phyloP scores from a whole-genome alignment of 2,888 invertebrate species.

The Oligia fasciuncula region DNA sequence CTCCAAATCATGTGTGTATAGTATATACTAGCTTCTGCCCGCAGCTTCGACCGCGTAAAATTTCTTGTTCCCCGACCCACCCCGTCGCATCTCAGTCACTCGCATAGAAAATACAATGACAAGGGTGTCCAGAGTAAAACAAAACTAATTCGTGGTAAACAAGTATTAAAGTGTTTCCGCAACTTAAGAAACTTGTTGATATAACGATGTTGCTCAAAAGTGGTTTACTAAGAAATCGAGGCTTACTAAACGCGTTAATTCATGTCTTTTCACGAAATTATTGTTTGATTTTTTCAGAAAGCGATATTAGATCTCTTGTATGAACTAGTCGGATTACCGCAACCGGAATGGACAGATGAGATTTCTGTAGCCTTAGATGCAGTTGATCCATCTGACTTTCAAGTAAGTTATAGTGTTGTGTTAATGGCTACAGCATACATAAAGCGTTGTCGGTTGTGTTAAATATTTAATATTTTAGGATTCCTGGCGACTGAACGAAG shows the following conservation, averaged over 20 bases:
- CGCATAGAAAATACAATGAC: too few species aligned
- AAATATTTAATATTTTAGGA: constrained; percentile 85
- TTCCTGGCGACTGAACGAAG: constrained; percentile 96
- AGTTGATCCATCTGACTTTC: constrained; percentile 95
- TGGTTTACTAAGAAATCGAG: not conserved
- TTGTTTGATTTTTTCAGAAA: constrained; percentile 90
- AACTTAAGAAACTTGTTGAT: not conserved
- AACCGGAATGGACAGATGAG: constrained; percentile 98
- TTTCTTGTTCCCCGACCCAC: too few species aligned
- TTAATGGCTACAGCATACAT: not conserved
- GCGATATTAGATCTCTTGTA: constrained; percentile 97
- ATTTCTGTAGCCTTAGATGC: constrained; percentile 96
- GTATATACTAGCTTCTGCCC: too few species aligned
- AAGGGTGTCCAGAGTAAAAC: too few species aligned
- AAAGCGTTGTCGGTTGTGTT: not conserved
- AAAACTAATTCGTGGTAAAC: too few species aligned
- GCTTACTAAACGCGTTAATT: not conserved
- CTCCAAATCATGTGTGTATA: too few species aligned
- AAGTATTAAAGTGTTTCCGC: not conserved
- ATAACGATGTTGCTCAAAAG: not conserved
- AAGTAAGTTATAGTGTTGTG: constrained; percentile 76
- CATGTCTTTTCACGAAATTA: not conserved
- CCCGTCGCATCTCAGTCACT: too few species aligned
- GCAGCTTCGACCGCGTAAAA: too few species aligned
- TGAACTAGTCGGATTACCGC: constrained; percentile 96